Conservation (phyloP, 2,797 vertebrate species). For the Rhincodon typus region DNA sequence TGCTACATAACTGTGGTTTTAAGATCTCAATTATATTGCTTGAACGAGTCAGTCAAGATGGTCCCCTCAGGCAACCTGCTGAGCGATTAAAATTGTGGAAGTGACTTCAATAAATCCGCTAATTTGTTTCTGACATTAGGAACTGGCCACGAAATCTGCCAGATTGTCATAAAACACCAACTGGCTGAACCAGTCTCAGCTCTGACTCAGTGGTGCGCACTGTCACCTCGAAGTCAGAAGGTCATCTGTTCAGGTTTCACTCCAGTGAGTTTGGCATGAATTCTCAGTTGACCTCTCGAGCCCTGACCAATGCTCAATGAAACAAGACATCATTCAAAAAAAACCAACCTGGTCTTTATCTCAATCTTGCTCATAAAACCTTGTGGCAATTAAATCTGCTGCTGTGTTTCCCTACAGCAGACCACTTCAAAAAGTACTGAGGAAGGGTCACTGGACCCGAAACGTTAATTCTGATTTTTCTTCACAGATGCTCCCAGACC, state of each 20-base stretch:
- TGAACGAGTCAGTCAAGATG: background rate
- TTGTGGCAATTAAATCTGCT: background rate
- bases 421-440: background rate
- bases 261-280: background rate
- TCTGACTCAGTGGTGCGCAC: background rate
- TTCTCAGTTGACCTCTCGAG: background rate
- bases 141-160: background rate
- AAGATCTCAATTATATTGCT: background rate
- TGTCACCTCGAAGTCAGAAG: background rate
- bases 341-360: background rate
- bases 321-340: background rate
- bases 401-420: background rate
- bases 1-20: background rate
- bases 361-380: background rate
- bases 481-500: too few species aligned
- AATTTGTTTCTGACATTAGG: background rate
- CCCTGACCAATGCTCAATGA: background rate
- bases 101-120: background rate
- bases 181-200: background rate
- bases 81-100: background rate
- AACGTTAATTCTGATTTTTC: too few species aligned
- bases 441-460: too few species aligned
- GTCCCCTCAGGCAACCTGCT: background rate
- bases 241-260: background rate
- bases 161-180: background rate